Base-by-base conservation (phyloP, 2,888 invertebrate species). In the Drosophila pseudotakahashii region DNA sequence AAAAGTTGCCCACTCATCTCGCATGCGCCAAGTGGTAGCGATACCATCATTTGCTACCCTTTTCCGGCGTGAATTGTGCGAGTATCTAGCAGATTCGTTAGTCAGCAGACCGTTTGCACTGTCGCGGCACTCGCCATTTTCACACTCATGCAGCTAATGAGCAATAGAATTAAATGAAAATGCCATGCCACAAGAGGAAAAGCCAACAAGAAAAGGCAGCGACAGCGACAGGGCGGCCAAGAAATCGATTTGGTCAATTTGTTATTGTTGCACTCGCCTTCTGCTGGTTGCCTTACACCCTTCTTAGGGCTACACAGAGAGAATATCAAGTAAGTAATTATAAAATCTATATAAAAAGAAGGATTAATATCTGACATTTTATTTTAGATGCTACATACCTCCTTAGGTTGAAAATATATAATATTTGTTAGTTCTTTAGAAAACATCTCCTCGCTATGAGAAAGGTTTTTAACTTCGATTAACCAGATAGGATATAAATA, bases 181-280 rank as follows among this genome's bases (percentile, higher is more conserved):
- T 82, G 85, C 85, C 73, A 87, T 82, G 85, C 85, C 73, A 73
- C 73, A 70, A 70, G 67, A 77, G 55, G 64, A 82, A 77, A 74
- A 51, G 60, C 60, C 60, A 61, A 58, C 34, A 71, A 71, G 42
- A 69, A 58, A 57, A 75, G 52, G 23, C 37, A 39, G 50, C 47
- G 16, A 36, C 44, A 45, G 42, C 55, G 54, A 47, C n/a, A 67
- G 53, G 19, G 54, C 50, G 52, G 71, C 67, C 69, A 79, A 78
- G 75, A 89, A 87, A 89, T 89, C 87, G 89, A 88, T 85, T 88
- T 88, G 83, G 76, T 81, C 79, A 81, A 88, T 89, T 87, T 86
- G 86, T 78, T 89, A 81, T 84, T 88, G 84, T 81, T 83, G 84
- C 75, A 73, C 55, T 72, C 64, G 66, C 61, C 75, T 57, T 64